Base-by-base conservation (phyloP, 2,888 invertebrate genomes). In the Coelopa pilipes region DNA sequence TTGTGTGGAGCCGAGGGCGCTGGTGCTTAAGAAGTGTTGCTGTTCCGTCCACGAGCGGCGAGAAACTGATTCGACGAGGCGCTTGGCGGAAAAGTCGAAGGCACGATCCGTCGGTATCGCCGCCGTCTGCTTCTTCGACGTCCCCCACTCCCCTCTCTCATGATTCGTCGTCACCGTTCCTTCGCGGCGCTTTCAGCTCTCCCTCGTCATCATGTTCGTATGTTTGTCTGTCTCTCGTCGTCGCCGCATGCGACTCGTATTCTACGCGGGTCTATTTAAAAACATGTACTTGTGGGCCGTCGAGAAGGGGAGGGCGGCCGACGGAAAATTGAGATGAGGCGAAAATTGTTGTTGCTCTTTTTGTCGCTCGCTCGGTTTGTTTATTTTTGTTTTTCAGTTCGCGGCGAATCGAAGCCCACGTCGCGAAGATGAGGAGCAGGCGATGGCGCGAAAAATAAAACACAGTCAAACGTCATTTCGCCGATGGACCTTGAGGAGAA, bases 1-100 rank as follows among this genome's bases (percentile, higher is more conserved):
- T 67, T 71, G 17, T 57, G 19, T 46, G 60, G 15, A 49, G 19
- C 19, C 49, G 49, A 17, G 49, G 21, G 21, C 19, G 49, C 17
- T 47, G 66, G 15, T 49, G 60, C 55, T 69, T 72, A 55, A 76
- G 74, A 78, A 76, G 72, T 76, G 79, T 77, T 80, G 81, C 77
- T 81, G 78, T 78, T 81, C 79, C 78, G 79, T 80, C 78, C 79
- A 81, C 81, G 79, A 80, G 79, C 82, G 81, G 78, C 82, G 81
- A 81, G 80, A 80, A 81, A 82, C 82, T 82, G 80, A 80, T 77
- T 76, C 66, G 60, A 63, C 75, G 70, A 59, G 72, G 70, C 74
- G n/a, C 9, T 60, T 72, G 69, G 70, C 17, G 76, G 71, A 75
- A 77, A 78, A 77, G 76, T 75, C 24, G 53, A 68, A 67, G 59